These are phyloP conservation scores for Eretmodus cyanostictus DNA, from an alignment of 2,113 vertebrate species.

Conservation along the genomic window DNA sequence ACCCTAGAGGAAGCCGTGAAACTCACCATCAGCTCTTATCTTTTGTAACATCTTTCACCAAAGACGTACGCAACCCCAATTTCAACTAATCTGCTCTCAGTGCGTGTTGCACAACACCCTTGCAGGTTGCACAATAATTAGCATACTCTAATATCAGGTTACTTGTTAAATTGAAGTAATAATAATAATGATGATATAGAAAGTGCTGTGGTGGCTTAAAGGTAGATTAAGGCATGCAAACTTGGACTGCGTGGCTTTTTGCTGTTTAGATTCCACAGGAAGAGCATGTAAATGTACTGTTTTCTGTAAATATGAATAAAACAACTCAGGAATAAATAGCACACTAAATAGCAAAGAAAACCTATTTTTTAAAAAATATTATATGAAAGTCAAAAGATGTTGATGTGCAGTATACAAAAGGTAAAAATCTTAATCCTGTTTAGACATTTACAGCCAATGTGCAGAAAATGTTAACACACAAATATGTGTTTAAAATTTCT, in stretches of 20 bases:
- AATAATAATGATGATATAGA: not conserved
- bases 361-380: accelerated
- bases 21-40: not conserved
- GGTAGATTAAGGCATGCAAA: not conserved
- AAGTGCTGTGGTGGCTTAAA: not conserved
- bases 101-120: not conserved
- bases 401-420: not conserved
- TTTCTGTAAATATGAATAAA: not conserved
- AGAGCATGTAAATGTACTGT: not conserved
- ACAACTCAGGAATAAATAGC: not conserved
- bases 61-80: not conserved
- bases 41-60: not conserved
- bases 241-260: not conserved
- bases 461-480: not conserved
- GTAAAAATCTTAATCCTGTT: not conserved
- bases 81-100: not conserved
- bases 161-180: not conserved
- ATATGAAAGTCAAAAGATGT: not conserved
- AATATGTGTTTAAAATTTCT: not conserved
- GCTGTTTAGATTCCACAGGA: not conserved
- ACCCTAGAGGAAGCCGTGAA: not conserved
- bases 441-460: not conserved
- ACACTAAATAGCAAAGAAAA: not conserved
- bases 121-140: not conserved
- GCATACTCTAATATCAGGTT: not conserved